A percentile compares a stretch with the other conserved stretches of the same genome.
These are phyloP conservation scores for Ferdinandea cuprea DNA, from an alignment of 2,888 invertebrate species.

Conservation along the genomic window DNA sequence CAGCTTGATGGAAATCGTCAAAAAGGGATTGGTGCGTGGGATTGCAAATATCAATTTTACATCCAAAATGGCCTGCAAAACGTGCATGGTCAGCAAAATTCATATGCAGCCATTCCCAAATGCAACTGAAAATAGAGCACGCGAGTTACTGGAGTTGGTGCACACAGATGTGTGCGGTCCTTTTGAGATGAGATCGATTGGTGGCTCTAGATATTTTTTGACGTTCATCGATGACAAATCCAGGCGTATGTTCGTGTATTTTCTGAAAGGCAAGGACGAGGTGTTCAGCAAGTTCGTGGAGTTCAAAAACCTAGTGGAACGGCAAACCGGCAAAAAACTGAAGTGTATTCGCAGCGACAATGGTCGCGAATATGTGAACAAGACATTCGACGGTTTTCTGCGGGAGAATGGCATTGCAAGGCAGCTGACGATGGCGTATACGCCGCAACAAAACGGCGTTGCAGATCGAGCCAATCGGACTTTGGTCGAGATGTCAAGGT, in stretches of 20 bases:
- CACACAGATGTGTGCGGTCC: slow-evolving; percentile 42
- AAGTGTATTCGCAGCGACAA: slow-evolving; percentile 64
- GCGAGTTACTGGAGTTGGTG: slow-evolving; percentile 38
- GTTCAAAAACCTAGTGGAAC: slow-evolving; percentile 52
- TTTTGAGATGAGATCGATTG: slow-evolving; percentile 48
- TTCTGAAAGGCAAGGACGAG: slow-evolving; percentile 50
- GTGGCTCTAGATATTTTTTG: slow-evolving; percentile 52
- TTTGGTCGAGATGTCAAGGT: slow-evolving; percentile 57
- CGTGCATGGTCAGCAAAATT: slow-evolving; percentile 50
- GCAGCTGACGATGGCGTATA: slow-evolving; percentile 68
- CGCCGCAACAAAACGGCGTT: slow-evolving; percentile 75
- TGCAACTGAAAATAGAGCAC: slow-evolving; percentile 38
- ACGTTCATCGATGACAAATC: slow-evolving; percentile 65
- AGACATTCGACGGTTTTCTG: slow-evolving; percentile 55
- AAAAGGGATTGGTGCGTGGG: slow-evolving; percentile 36
- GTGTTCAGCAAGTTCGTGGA: slow-evolving; percentile 52
- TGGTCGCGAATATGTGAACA: slow-evolving; percentile 48
- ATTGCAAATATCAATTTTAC: slow-evolving; percentile 41
- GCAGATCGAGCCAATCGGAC: slow-evolving; percentile 71
- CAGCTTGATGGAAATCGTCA: slow-evolving; percentile 41
- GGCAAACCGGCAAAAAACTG: slow-evolving; percentile 43
- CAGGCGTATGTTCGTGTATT: slow-evolving; percentile 49
- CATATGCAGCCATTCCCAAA: slow-evolving; percentile 52
- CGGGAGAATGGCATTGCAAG: slow-evolving; percentile 57
- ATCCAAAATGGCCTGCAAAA: slow-evolving; percentile 24